Conservation (phyloP, 2,797 vertebrate species). For the Acomys russatus region DNA sequence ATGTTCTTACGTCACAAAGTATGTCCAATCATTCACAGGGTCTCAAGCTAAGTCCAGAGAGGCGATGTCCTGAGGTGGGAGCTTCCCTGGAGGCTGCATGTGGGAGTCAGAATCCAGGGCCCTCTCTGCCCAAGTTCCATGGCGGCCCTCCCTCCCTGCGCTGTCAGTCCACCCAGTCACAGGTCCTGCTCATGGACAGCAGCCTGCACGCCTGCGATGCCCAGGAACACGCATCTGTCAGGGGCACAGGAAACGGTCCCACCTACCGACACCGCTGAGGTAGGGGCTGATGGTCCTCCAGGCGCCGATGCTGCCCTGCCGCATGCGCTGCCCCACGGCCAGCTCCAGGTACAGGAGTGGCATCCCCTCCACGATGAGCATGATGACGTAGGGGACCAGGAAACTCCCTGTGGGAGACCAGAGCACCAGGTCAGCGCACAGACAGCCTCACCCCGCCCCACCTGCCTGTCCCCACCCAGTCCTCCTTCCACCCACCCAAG, state of each 20-base stretch:
- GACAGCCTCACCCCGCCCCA: background rate
- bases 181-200: background rate
- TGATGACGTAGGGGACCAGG: conserved; percentile 94
- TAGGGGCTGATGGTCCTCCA: conserved; percentile 96
- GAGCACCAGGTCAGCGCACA: background rate
- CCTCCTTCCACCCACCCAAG: background rate
- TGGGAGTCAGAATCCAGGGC: background rate
- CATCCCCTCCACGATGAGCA: conserved; percentile 95
- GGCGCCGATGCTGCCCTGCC: conserved; percentile 94
- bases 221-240: background rate
- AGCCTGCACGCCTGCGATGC: background rate
- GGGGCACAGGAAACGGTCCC: background rate
- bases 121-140: background rate
- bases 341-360: conserved; percentile 96
- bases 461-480: background rate
- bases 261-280: conserved; percentile 94
- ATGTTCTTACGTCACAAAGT: background rate
- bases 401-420: conserved; percentile 92
- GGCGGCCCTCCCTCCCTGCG: background rate
- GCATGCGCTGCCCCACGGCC: conserved; percentile 96
- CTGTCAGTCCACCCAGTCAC: background rate
- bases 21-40: background rate
- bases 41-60: background rate
- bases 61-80: background rate
- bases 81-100: background rate